Conservation (phyloP, 92 coral and sea anemone species). For the Plumapathes pennacea region DNA sequence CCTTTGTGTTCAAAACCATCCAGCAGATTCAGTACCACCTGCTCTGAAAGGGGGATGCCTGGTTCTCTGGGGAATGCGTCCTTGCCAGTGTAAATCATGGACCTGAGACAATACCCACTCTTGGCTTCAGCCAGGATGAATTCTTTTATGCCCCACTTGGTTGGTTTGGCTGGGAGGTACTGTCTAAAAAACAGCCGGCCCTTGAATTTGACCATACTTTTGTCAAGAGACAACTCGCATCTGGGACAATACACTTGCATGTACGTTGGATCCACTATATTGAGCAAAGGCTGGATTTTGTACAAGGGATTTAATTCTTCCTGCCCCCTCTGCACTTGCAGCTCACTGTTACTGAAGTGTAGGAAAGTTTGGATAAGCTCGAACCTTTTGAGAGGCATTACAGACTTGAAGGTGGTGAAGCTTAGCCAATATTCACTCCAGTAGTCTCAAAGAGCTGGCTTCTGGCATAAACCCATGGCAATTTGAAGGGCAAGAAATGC, state of each 20-base stretch:
- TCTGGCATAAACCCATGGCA: constrained; percentile 54
- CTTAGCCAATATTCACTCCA: constrained; percentile 47
- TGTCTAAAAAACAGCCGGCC: constrained; percentile 46
- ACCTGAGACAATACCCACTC: constrained; percentile 32
- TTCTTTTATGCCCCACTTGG: constrained; percentile 49
- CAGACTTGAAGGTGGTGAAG: constrained; percentile 14
- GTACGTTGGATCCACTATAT: constrained; percentile 29
- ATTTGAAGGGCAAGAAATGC: constrained; percentile 43
- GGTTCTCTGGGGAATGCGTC: constrained; percentile 6
- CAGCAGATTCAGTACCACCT: constrained; percentile 31
- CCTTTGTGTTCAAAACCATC: constrained; percentile 31
- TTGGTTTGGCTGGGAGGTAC: constrained; percentile 52
- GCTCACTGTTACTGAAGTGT: constrained; percentile 27
- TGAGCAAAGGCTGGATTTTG: constrained; percentile 40
- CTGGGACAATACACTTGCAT: constrained; percentile 24
- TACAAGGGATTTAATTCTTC: constrained; percentile 15
- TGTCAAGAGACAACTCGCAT: constrained; percentile 10
- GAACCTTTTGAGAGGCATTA: constrained; percentile 46
- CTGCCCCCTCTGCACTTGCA: constrained; percentile 18
- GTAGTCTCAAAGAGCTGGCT: constrained; percentile 34
- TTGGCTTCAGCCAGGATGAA: constrained; percentile 42
- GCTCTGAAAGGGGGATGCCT: constrained; percentile 15
- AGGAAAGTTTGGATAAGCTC: constrained; percentile 40
- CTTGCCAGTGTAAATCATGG: constrained; percentile 52
- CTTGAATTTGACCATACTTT: constrained; percentile 40